A percentile compares a stretch with the other conserved stretches of the same genome.
Conservation (phyloP, 2,797 vertebrate species). For the Melanotaenia boesemani region DNA sequence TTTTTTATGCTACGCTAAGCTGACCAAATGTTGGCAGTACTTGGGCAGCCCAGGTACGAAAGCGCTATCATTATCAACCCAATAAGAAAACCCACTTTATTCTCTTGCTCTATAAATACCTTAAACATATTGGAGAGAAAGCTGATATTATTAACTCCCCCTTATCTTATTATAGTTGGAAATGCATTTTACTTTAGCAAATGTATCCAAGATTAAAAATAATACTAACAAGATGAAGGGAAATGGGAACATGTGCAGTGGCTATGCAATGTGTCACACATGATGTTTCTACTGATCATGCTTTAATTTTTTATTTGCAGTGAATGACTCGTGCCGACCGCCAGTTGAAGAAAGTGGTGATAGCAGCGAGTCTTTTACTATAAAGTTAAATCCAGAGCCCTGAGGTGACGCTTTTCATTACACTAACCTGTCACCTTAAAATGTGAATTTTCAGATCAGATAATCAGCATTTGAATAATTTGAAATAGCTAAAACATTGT, state of each 20-base stretch:
- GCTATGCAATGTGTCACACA: not conserved
- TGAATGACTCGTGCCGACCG: conserved; percentile 64
- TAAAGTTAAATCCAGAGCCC: conserved; percentile 50
- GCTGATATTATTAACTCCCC: not conserved
- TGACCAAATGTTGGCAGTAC: not conserved
- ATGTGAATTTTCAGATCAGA: conserved; percentile 34
- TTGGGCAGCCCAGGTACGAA: not conserved
- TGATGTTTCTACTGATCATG: not conserved
- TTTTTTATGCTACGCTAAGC: not conserved
- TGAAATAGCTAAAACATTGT: not conserved
- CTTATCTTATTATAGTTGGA: not conserved
- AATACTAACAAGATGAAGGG: too few species aligned
- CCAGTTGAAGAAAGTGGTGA: conserved; percentile 83
- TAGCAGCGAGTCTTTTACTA: conserved; percentile 46
- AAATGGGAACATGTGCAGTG: too few species aligned
- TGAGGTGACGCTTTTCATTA: conserved; percentile 37
- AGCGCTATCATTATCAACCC: not conserved
- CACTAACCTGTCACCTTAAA: not conserved
- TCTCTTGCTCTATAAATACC: not conserved
- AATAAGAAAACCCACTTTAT: not conserved
- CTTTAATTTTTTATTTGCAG: conserved; percentile 49
- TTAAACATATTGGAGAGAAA: not conserved
- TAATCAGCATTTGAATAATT: not conserved
- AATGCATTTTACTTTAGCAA: not conserved
- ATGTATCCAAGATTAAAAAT: too few species aligned